A percentile compares a stretch with the other conserved stretches of the same genome.
Conservation (phyloP, 2,113 vertebrate genomes). For the Capreolus pygargus region DNA sequence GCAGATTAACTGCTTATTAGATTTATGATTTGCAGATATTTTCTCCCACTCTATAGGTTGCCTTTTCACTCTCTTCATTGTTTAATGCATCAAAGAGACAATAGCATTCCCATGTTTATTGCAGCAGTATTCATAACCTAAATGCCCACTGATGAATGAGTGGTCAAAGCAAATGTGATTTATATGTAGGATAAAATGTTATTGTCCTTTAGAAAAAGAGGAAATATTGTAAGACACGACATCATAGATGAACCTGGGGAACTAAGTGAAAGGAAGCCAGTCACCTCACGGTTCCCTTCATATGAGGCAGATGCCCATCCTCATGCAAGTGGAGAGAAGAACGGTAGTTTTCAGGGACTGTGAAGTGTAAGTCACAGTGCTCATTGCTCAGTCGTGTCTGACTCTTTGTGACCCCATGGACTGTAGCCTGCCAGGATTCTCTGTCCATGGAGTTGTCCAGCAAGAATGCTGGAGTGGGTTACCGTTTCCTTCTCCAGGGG, state of each 20-base stretch:
- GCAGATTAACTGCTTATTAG: not conserved
- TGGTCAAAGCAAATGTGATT: not conserved
- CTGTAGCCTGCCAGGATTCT: not conserved
- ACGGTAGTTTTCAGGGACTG: not conserved
- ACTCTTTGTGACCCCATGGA: not conserved
- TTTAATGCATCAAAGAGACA: not conserved
- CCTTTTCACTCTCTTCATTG: not conserved
- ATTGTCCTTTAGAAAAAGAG: not conserved
- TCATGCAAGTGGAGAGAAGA: not conserved
- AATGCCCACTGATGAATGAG: not conserved
- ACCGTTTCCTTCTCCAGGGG: not conserved
- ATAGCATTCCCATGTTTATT: not conserved
- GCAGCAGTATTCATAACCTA: not conserved
- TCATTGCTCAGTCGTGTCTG: too few species aligned
- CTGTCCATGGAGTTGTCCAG: not conserved
- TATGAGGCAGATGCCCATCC: too few species aligned
- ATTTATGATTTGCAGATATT: not conserved
- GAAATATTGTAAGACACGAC: not conserved
- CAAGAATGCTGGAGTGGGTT: not conserved
- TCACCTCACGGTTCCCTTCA: not conserved
- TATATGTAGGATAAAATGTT: not conserved
- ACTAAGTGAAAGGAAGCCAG: not conserved
- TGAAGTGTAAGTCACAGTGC: too few species aligned
- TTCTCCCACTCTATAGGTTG: not conserved
- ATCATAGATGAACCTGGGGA: not conserved